phyloP scores from a whole-genome alignment of 2,797 vertebrate genomes.

The Podarcis siculus region DNA sequence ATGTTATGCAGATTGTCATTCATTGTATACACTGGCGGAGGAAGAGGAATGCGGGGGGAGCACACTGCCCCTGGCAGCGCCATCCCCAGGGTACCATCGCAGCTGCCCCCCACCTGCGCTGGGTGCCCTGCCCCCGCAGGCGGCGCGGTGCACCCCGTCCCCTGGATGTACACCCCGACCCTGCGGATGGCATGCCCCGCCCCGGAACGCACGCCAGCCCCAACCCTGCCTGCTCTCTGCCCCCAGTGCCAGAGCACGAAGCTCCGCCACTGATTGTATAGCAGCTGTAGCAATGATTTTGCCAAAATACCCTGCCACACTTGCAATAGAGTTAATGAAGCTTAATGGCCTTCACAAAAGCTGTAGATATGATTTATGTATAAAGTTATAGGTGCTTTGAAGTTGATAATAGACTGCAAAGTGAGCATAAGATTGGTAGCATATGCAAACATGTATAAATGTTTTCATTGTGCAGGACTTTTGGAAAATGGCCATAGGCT shows the following conservation, averaged over 20 bases:
- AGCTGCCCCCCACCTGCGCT: too few relatives aligned
- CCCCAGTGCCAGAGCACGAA: too few relatives aligned
- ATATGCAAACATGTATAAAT: neutral
- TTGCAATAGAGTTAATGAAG: neutral
- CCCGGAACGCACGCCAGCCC: too few relatives aligned
- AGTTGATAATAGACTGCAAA: neutral
- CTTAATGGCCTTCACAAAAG: neutral
- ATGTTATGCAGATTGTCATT: neutral
- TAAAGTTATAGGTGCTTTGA: rapidly evolving
- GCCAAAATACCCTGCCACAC: neutral
- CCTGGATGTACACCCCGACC: too few relatives aligned
- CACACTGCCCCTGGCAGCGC: too few relatives aligned
- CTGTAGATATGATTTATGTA: neutral
- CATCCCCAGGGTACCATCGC: too few relatives aligned
- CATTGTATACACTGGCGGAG: neutral
- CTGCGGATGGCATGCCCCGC: too few relatives aligned
- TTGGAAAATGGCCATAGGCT: neutral
- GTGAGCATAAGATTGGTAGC: neutral
- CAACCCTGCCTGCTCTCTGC: too few relatives aligned
- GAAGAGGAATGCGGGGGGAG: too few relatives aligned
- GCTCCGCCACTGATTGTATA: neutral
- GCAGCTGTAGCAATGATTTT: neutral
- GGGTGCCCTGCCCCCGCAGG: too few relatives aligned
- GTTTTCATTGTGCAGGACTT: neutral
- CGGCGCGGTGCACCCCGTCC: too few relatives aligned